Evolutionary conservation across 1,140 invertebrate genomes (phyloP), one percentile per base, ranked within the genome.

Genomic region (Galleria mellonella): DNA sequence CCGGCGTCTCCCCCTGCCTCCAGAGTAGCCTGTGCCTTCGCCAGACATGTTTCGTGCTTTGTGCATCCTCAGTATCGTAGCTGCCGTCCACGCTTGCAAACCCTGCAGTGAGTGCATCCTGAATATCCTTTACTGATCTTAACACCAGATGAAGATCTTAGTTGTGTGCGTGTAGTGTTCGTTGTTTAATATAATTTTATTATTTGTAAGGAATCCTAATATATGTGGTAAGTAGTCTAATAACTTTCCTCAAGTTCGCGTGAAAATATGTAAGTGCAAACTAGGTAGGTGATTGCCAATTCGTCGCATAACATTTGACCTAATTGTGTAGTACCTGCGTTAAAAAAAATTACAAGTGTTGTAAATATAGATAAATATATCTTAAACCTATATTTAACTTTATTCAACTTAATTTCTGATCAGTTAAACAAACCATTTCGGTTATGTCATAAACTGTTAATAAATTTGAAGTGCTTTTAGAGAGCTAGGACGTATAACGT

Each of bases 1-100:
- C 66, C 68, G 76, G 79, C 76, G 79, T 70, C 76, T 77, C 76
- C 70, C 62, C 60, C 53, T 61, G 63, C 63, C 69, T 79, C 72
- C 74, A 83, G 72, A 81, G 54, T 67, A 54, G 66, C 47, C 59
- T 62, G 59, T 60, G 62, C 66, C 79, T 67, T 63, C 74, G 66
- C 39, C 74, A 75, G 74, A 74, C 72, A 83, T 81, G 76, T 72
- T 82, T 49, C 77, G 73, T 56, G 57, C 62, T 51, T 51, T 79
- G 68, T 72, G 62, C 57, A 62, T 83, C 55, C 62, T 83, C 53
- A 68, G 67, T 55, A 67, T 60, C 55, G 57, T 68, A 37, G 68
- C 68, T 37, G 56, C 51, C 28, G 72, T 56, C 46, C 57, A 58
- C 57, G 75, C 73, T 52, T 84, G 79, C 68, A 73, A 69, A 41